These are phyloP conservation scores for Lepus oiostolus DNA, from an alignment of 2,797 vertebrate species.

Conservation along the genomic window DNA sequence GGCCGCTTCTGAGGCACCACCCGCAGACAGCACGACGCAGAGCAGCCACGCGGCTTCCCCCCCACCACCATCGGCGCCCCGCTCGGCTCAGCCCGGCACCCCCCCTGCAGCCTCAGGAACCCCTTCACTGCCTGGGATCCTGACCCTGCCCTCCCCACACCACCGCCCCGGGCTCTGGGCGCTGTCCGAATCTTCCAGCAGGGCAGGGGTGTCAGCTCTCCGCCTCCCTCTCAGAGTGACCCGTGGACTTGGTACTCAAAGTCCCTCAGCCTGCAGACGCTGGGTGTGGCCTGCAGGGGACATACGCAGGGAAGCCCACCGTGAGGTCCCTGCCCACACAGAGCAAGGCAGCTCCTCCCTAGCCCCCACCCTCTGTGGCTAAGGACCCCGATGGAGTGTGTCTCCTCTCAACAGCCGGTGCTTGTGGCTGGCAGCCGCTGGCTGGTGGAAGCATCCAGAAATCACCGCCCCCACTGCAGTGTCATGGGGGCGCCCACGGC, in stretches of 20 bases:
- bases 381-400: neutral
- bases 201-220: rapidly evolving
- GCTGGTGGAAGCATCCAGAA: neutral
- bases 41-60: neutral
- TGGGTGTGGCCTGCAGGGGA: neutral
- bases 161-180: no score
- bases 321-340: neutral
- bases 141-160: neutral
- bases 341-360: neutral
- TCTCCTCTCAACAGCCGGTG: neutral
- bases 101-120: rapidly evolving
- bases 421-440: neutral
- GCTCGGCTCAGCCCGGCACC: neutral
- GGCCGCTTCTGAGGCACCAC: neutral
- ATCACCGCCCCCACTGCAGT: rapidly evolving
- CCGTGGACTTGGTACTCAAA: no score
- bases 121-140: neutral
- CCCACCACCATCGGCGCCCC: no score
- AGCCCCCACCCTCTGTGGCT: rapidly evolving
- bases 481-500: rapidly evolving
- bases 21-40: neutral
- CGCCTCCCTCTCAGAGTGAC: no score
- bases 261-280: no score
- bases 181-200: neutral
- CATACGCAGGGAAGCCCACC: no score